Evolutionary conservation across 2,113 vertebrate genomes (phyloP).

Genomic region (Takifugu bimaculatus): DNA sequence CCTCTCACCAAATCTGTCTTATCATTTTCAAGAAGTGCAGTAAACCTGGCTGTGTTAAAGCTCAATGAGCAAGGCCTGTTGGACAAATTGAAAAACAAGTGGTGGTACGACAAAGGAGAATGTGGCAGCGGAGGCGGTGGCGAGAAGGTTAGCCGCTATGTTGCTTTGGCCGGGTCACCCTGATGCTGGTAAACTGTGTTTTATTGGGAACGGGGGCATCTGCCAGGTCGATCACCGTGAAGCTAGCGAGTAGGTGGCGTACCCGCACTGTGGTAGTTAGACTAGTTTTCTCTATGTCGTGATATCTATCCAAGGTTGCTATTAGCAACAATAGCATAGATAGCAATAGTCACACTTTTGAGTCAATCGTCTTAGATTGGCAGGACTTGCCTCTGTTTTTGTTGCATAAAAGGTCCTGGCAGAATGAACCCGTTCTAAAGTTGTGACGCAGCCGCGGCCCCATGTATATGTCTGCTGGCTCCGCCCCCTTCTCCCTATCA

Average conservation of each 20-base stretch:
- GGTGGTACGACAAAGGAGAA: conserved; percentile 99
- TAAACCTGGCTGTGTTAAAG: conserved; percentile 99
- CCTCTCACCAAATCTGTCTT: conserved; percentile 99
- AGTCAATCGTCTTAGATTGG: conserved; percentile 88
- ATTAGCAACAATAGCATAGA: background rate
- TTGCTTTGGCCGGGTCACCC: conserved; percentile 79
- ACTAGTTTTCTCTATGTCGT: conserved; percentile 60
- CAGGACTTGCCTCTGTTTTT: conserved; percentile 83
- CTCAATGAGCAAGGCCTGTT: conserved; percentile 99
- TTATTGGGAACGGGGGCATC: conserved; percentile 91
- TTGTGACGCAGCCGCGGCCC: conserved; percentile 93
- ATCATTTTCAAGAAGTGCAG: conserved; percentile 99
- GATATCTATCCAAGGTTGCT: no score
- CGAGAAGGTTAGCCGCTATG: conserved; percentile 99
- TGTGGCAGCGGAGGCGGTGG: conserved; percentile 99
- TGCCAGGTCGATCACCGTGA: conserved; percentile 77
- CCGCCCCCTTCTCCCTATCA: conserved; percentile 37
- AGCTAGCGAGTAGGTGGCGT: conserved; percentile 65
- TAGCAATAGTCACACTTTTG: background rate
- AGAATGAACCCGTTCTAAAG: conserved; percentile 93
- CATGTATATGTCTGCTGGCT: conserved; percentile 82
- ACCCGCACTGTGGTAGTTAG: conserved; percentile 91
- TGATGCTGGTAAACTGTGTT: conserved; percentile 85
- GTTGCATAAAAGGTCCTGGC: conserved; percentile 81
- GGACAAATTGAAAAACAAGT: conserved; percentile 99